A percentile compares a stretch with the other conserved stretches of the same genome.
Evolutionary conservation across 1,140 invertebrate genomes (phyloP).

Genomic region (Micrasema longulum): DNA sequence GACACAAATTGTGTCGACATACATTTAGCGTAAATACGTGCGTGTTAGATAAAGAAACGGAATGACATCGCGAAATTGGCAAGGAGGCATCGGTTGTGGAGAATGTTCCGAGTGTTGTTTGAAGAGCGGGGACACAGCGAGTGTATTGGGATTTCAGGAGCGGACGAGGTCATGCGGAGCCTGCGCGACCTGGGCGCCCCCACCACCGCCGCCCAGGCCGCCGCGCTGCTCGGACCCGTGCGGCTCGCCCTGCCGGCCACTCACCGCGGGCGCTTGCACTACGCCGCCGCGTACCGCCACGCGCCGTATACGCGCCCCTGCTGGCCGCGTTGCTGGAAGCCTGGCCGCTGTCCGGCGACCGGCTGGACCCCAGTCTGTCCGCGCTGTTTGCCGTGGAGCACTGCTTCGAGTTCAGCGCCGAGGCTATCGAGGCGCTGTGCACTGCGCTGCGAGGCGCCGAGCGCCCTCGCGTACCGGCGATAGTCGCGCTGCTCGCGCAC

Average conservation of each 20-base stretch:
- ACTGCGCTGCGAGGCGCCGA: slow-evolving; percentile 65
- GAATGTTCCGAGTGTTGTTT: slow-evolving; percentile 30
- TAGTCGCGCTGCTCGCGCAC: slow-evolving; percentile 64
- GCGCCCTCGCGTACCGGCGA: slow-evolving; percentile 55
- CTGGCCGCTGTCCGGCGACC: slow-evolving; percentile 65
- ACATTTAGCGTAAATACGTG: no score
- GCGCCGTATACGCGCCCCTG: slow-evolving; percentile 63
- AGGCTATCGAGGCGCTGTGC: slow-evolving; percentile 65
- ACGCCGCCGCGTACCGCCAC: slow-evolving; percentile 59
- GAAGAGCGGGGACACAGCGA: slow-evolving; percentile 51
- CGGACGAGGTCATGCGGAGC: background rate
- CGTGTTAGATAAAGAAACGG: no score
- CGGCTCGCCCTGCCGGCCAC: slow-evolving; percentile 69
- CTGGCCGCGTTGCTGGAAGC: slow-evolving; percentile 64
- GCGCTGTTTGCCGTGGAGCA: slow-evolving; percentile 69
- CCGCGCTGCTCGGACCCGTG: slow-evolving; percentile 56
- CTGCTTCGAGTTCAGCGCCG: slow-evolving; percentile 64
- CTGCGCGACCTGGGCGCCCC: slow-evolving; percentile 4
- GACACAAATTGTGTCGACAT: no score
- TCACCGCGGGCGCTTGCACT: slow-evolving; percentile 71
- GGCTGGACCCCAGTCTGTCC: slow-evolving; percentile 59
- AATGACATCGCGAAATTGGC: slow-evolving; percentile 10
- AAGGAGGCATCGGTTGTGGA: slow-evolving; percentile 6
- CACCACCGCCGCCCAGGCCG: slow-evolving; percentile 31
- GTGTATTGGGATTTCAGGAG: slow-evolving; percentile 59